phyloP scores from a whole-genome alignment of 2,113 vertebrate species.

The Grantiella picta region DNA sequence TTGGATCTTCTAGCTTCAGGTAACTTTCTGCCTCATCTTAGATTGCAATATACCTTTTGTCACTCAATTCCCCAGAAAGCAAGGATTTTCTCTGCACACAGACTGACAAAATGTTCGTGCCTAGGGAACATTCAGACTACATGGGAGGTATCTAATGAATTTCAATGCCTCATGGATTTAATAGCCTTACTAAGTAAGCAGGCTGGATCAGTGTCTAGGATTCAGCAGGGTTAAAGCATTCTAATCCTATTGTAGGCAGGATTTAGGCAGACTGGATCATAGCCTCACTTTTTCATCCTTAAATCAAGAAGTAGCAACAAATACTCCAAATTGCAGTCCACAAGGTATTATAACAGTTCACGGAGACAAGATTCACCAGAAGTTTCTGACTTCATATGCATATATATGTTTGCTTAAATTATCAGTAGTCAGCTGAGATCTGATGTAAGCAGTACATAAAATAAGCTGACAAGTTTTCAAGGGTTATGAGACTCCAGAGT shows the following conservation, averaged over 20 bases:
- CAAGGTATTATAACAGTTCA: neutral
- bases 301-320: neutral
- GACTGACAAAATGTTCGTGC: neutral
- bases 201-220: conserved; percentile 7
- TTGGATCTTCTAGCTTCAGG: neutral
- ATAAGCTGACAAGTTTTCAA: neutral
- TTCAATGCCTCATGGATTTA: conserved; percentile 26
- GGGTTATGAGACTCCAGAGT: neutral
- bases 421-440: neutral
- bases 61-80: neutral
- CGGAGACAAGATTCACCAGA: neutral
- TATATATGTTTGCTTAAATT: neutral
- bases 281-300: neutral
- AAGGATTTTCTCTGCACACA: neutral
- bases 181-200: conserved; percentile 22
- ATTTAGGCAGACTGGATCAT: conserved; percentile 3
- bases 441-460: neutral
- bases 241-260: neutral
- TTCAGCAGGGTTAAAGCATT: conserved; percentile 6
- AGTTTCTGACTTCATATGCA: neutral
- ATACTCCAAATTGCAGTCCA: neutral
- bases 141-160: conserved; percentile 20
- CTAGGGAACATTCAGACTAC: neutral
- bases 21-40: neutral
- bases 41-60: neutral